Percentiles rank a stretch among this genome's conserved stretches.
phyloP scores from a whole-genome alignment of 2,797 vertebrate genomes.

The Cynopterus sphinx region DNA sequence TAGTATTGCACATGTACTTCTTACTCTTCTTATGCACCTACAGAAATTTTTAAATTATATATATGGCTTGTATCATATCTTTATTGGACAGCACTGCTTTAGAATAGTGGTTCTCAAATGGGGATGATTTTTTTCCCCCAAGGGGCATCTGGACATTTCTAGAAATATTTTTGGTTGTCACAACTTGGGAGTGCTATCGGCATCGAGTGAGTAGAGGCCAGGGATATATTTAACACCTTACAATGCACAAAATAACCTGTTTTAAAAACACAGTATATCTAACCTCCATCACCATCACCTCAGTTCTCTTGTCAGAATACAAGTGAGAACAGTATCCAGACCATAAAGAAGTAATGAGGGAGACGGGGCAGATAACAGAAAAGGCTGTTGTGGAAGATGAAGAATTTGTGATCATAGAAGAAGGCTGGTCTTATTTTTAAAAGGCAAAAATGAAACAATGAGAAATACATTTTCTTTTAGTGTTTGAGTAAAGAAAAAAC shows the following conservation, averaged over 20 bases:
- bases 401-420: neutral
- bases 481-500: slow-evolving; percentile 11
- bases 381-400: neutral
- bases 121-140: neutral
- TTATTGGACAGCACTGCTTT: neutral
- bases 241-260: neutral
- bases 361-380: neutral
- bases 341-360: neutral
- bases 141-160: neutral
- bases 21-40: neutral
- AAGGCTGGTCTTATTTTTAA: neutral
- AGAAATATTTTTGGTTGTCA: neutral
- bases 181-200: neutral
- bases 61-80: neutral
- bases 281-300: neutral
- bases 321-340: neutral
- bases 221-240: neutral
- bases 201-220: neutral
- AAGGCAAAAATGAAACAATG: slow-evolving; percentile 39
- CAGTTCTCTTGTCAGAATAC: neutral
- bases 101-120: neutral
- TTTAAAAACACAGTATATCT: slow-evolving; percentile 4
- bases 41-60: slow-evolving; percentile 6
- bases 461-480: neutral
- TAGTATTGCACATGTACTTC: neutral